A percentile compares a stretch with the other conserved stretches of the same genome.
These are phyloP conservation scores for Pollenia amentaria DNA, from an alignment of 2,888 invertebrate genomes.

Conservation along the genomic window DNA sequence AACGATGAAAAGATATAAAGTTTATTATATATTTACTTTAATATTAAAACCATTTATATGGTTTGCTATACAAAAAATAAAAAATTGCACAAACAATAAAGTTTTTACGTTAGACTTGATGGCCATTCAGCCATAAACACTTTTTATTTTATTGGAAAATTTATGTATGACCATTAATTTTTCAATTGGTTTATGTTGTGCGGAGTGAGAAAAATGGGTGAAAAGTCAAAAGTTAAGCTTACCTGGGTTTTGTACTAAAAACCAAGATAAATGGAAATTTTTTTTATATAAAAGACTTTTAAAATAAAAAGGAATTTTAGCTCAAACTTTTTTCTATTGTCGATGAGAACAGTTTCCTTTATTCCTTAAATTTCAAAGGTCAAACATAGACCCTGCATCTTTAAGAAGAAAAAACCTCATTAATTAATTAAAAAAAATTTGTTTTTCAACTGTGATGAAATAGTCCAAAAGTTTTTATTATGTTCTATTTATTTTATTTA, in stretches of 20 bases:
- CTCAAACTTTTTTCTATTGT: no score
- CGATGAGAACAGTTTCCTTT: no score
- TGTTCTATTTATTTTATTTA: no score
- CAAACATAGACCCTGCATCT: no score
- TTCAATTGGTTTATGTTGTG: slow-evolving; percentile 24
- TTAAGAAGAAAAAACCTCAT: no score
- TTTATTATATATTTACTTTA: slow-evolving; percentile 58
- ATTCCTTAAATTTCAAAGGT: no score
- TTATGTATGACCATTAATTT: slow-evolving; percentile 24
- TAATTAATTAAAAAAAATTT: no score
- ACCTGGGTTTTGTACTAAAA: background rate
- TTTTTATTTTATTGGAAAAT: slow-evolving; percentile 1
- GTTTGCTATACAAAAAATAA: slow-evolving; percentile 19
- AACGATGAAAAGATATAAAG: slow-evolving; percentile 48
- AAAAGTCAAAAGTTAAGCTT: slow-evolving; percentile 22
- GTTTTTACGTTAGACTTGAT: slow-evolving; percentile 3
- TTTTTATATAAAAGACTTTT: no score
- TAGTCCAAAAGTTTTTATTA: no score
- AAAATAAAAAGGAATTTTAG: no score
- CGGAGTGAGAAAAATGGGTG: background rate
- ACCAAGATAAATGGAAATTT: no score
- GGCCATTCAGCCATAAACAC: background rate
- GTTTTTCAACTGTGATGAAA: no score
- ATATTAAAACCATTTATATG: slow-evolving; percentile 58
- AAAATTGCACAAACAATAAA: slow-evolving; percentile 1